Evolutionary conservation across 1,140 invertebrate genomes (phyloP).

Genomic region (Heliconius nattereri): DNA sequence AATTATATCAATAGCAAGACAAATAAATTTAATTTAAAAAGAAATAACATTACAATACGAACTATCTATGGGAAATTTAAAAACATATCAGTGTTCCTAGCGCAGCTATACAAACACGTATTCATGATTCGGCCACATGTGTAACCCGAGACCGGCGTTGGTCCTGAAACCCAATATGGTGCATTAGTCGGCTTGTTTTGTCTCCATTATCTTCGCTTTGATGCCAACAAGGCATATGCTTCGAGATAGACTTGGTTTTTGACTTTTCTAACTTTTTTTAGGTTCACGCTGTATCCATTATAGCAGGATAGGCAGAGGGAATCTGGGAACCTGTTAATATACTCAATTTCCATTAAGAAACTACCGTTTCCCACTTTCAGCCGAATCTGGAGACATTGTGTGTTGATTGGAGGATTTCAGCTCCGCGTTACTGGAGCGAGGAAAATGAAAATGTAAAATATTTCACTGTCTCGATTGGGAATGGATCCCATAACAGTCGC

Average conservation of each 20-base stretch:
- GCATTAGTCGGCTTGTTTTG: slow-evolving; percentile 67
- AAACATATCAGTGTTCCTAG: not conserved
- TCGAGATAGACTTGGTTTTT: slow-evolving; percentile 25
- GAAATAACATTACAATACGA: not conserved
- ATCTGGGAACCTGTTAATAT: no score
- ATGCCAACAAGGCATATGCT: slow-evolving; percentile 65
- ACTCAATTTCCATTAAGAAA: no score
- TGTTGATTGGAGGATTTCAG: no score
- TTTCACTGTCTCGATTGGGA: no score
- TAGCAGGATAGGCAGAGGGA: no score
- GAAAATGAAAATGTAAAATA: no score
- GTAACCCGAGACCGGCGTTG: slow-evolving; percentile 70
- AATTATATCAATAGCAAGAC: not conserved
- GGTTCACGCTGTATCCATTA: no score
- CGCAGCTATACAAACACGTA: slow-evolving; percentile 55
- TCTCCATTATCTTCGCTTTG: slow-evolving; percentile 75
- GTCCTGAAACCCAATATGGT: slow-evolving; percentile 68
- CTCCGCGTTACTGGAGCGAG: no score
- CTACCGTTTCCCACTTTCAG: no score
- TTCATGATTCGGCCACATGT: slow-evolving; percentile 69
- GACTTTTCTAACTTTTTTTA: not conserved
- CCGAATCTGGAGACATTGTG: no score
- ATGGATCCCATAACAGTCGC: no score
- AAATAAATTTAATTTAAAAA: not conserved
- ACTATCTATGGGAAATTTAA: slow-evolving; percentile 7